Evolutionary conservation across 2,113 vertebrate species (phyloP).

Genomic region (Sinocyclocheilus grahami): DNA sequence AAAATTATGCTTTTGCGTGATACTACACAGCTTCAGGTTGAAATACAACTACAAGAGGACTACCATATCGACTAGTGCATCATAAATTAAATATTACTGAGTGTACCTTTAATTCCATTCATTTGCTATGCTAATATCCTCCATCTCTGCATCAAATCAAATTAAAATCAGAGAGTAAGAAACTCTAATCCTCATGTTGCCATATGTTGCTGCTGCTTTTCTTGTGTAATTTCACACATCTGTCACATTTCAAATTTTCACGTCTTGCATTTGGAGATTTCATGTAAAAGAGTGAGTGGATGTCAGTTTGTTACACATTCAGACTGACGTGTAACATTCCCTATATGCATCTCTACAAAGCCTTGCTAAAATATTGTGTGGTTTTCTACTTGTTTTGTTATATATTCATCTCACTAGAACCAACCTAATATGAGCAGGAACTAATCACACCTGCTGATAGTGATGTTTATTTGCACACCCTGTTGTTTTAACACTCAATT

Average conservation of each 20-base stretch:
- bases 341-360: neutral
- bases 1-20: neutral
- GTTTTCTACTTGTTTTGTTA: neutral
- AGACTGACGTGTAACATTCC: neutral
- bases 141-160: neutral
- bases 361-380: neutral
- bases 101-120: neutral
- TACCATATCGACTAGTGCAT: neutral
- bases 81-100: neutral
- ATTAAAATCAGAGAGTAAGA: neutral
- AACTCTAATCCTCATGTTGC: neutral
- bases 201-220: neutral
- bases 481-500: neutral
- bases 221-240: neutral
- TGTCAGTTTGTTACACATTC: neutral
- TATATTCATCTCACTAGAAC: neutral
- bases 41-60: neutral
- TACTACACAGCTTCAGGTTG: neutral
- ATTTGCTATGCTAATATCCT: neutral
- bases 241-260: constrained; percentile 29
- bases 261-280: neutral
- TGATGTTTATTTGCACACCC: neutral
- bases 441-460: neutral
- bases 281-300: neutral
- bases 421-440: neutral